phyloP scores from a whole-genome alignment of 2,888 invertebrate genomes.

The Caenorhabditis becei region DNA sequence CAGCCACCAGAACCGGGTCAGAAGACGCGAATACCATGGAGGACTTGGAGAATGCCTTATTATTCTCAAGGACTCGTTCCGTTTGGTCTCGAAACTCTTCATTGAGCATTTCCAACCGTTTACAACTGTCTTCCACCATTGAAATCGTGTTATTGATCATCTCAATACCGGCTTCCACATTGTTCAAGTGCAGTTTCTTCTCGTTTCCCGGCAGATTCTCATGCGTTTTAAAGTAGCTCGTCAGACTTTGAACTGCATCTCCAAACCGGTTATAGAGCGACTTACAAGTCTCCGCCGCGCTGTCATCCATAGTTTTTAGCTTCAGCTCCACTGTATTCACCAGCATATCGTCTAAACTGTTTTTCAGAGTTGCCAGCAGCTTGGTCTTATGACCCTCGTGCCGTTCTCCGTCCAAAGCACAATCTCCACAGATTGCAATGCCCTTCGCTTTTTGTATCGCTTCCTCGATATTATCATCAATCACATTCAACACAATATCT shows the following conservation, averaged over 20 bases:
- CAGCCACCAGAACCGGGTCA: slow-evolving; percentile 44
- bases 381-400: slow-evolving; percentile 48
- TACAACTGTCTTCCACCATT: slow-evolving; percentile 19
- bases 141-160: slow-evolving; percentile 26
- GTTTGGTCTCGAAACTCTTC: slow-evolving; percentile 1
- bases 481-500: slow-evolving; percentile 11
- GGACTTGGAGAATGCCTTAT: slow-evolving; percentile 16
- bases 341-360: slow-evolving; percentile 13
- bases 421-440: slow-evolving; percentile 55
- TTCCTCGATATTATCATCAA: slow-evolving; percentile 11
- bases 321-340: background rate
- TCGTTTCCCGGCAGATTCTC: background rate
- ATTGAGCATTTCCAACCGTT: slow-evolving; percentile 18
- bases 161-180: slow-evolving; percentile 30
- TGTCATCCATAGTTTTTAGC: background rate
- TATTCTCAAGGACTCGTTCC: background rate
- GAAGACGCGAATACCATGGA: slow-evolving; percentile 10
- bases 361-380: slow-evolving; percentile 31
- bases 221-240: slow-evolving; percentile 13
- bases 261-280: background rate
- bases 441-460: slow-evolving; percentile 22
- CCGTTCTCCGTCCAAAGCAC: slow-evolving; percentile 42
- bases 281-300: background rate
- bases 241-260: background rate
- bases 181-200: slow-evolving; percentile 30